A percentile compares a stretch with the other conserved stretches of the same genome.
Conservation (phyloP, 1,140 invertebrate species). For the Monomorium pharaonis region DNA sequence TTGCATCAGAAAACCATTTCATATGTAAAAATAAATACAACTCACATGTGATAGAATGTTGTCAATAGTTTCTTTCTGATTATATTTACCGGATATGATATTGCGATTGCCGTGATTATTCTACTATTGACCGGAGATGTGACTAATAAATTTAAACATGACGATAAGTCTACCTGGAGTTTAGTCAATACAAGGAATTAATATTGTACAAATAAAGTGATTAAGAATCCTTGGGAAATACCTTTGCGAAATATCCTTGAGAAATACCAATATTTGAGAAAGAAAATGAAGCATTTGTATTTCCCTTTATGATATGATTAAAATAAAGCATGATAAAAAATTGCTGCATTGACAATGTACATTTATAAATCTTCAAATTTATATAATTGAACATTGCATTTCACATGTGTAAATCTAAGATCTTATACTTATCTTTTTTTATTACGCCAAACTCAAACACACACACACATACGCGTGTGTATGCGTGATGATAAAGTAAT, state of each 20-base stretch:
- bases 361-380: not conserved
- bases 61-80: not conserved
- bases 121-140: not conserved
- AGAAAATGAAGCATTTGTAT: not conserved
- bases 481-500: too few species aligned
- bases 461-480: too few species aligned
- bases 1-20: conserved; percentile 82
- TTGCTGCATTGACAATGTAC: not conserved
- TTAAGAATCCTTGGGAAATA: not conserved
- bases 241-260: too few species aligned
- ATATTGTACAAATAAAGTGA: not conserved
- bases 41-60: not conserved
- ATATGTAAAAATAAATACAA: conserved; percentile 62
- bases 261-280: not conserved
- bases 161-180: not conserved
- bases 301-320: not conserved
- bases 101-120: not conserved
- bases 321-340: not conserved
- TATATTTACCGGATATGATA: not conserved
- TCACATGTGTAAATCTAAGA: not conserved
- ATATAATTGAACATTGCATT: not conserved
- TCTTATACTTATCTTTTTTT: not conserved
- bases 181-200: not conserved
- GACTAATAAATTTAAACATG: not conserved
- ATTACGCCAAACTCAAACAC: too few species aligned